Conservation (phyloP, 2,888 invertebrate species). For the Standfussiana lucernea region DNA sequence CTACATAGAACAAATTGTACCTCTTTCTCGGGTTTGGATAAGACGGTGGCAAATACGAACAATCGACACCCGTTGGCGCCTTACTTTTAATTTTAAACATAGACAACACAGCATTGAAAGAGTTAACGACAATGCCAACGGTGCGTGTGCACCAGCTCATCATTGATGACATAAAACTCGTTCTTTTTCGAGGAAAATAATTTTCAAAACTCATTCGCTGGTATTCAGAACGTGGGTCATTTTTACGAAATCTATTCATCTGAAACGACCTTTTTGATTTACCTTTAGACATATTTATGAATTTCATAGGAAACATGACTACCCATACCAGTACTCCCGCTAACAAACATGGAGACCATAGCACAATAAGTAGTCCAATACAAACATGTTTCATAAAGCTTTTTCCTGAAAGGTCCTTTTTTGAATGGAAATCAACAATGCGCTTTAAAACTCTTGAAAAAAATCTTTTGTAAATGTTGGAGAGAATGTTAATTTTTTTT, state of each 20-base stretch:
- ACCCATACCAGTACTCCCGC: conserved; percentile 70
- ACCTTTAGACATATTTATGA: conserved; percentile 41
- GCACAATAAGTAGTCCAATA: conserved; percentile 68
- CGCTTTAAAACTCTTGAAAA: conserved; percentile 21
- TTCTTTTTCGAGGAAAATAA: conserved; percentile 24
- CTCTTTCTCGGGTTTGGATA: conserved; percentile 69
- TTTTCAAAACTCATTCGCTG: conserved; percentile 30
- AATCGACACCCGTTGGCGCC: conserved; percentile 4
- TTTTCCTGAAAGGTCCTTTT: conserved; percentile 37
- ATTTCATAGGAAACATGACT: conserved; percentile 71
- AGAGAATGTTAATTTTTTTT: neutral
- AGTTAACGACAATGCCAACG: conserved; percentile 31
- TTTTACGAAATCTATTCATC: conserved; percentile 28
- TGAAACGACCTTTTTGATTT: conserved; percentile 24
- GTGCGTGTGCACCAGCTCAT: conserved; percentile 56
- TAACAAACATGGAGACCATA: conserved; percentile 78
- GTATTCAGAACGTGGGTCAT: conserved; percentile 29
- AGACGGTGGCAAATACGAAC: conserved; percentile 25
- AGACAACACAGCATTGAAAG: conserved; percentile 48
- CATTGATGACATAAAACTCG: conserved; percentile 34
- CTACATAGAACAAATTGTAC: conserved; percentile 70
- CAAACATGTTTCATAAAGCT: conserved; percentile 65
- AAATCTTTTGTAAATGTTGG: neutral
- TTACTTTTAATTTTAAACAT: conserved; percentile 47
- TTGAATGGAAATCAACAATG: conserved; percentile 17